These are phyloP conservation scores for Heterotis niloticus DNA, from an alignment of 2,113 vertebrate species.

Conservation along the genomic window DNA sequence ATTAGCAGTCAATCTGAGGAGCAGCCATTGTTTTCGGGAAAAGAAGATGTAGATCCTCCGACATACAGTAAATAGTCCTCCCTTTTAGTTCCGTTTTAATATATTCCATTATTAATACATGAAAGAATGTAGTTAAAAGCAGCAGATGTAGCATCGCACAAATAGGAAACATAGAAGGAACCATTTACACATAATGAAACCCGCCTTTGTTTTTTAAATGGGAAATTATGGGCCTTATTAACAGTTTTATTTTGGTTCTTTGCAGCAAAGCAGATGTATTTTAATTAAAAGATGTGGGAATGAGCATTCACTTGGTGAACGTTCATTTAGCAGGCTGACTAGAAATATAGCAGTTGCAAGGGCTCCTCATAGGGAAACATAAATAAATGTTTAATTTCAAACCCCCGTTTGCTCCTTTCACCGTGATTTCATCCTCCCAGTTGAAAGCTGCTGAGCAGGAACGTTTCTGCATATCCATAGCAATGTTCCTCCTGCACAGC, in stretches of 20 bases:
- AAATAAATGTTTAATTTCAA: not conserved
- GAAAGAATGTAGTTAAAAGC: slow-evolving; percentile 8
- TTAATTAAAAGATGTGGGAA: slow-evolving; percentile 21
- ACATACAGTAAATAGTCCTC: slow-evolving; percentile 6
- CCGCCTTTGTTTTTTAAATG: slow-evolving; percentile 17
- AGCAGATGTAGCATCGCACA: not conserved
- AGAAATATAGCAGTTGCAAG: not conserved
- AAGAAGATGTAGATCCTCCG: not conserved
- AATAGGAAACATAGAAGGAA: not conserved
- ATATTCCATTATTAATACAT: slow-evolving; percentile 17
- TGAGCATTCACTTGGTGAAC: not conserved
- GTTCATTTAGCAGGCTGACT: not conserved
- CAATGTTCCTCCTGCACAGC: not conserved
- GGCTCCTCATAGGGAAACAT: not conserved
- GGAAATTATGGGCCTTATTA: slow-evolving; percentile 11
- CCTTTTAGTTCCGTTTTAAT: not conserved
- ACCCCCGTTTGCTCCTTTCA: no score
- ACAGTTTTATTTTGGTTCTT: slow-evolving; percentile 19
- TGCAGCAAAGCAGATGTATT: slow-evolving; percentile 23
- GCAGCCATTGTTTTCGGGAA: not conserved
- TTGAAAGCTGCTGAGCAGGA: not conserved
- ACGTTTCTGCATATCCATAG: not conserved
- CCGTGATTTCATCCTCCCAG: not conserved
- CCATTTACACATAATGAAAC: slow-evolving; percentile 13
- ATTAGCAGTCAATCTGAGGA: not conserved